phyloP scores from a whole-genome alignment of 2,113 vertebrate genomes.

The Eubucco bourcierii region DNA sequence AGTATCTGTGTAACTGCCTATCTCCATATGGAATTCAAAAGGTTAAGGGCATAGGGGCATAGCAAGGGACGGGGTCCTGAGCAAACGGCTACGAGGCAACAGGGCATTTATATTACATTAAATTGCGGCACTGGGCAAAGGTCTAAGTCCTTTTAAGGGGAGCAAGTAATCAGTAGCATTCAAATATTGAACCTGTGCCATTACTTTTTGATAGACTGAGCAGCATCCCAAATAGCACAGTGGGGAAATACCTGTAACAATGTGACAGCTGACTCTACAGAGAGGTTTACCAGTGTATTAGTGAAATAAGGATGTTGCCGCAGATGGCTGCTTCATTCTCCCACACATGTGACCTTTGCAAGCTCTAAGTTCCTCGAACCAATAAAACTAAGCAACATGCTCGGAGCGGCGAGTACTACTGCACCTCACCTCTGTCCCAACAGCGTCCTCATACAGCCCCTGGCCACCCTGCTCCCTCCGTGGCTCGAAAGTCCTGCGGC shows the following conservation, averaged over 20 bases:
- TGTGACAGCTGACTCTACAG: rapidly evolving
- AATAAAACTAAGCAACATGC: rapidly evolving
- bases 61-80: not conserved
- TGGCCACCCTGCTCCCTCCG: rapidly evolving
- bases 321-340: rapidly evolving
- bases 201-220: not conserved
- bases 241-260: rapidly evolving
- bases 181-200: not conserved
- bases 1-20: not conserved
- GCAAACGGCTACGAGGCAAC: not conserved
- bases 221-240: not conserved
- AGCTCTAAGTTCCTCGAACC: rapidly evolving
- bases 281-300: rapidly evolving
- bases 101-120: rapidly evolving
- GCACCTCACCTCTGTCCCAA: not conserved
- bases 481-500: rapidly evolving
- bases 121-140: not conserved
- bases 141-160: not conserved
- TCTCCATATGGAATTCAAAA: not conserved
- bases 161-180: rapidly evolving
- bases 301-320: rapidly evolving
- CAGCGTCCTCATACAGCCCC: not conserved
- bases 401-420: not conserved
- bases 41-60: not conserved
- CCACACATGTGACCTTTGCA: rapidly evolving